Evolutionary conservation across 2,888 invertebrate species (phyloP).

Genomic region (Chrysolina americana): DNA sequence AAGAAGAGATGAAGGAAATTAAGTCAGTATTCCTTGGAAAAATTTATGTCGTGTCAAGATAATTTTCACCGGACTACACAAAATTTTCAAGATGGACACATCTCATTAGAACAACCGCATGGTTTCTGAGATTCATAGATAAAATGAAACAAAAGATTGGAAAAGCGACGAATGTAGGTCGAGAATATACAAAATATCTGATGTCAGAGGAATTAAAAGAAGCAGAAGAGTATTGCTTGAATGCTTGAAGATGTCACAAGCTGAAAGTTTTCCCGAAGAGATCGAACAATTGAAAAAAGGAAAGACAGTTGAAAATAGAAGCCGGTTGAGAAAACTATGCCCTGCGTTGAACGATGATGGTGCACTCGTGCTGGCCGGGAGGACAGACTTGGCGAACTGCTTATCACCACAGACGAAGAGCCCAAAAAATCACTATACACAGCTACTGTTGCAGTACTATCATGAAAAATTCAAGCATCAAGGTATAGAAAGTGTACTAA

Average conservation of each 20-base stretch:
- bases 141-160: neutral
- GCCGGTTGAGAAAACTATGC: neutral
- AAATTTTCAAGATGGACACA: neutral
- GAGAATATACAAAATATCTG: neutral
- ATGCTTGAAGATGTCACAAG: neutral
- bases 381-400: neutral
- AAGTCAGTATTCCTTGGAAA: neutral
- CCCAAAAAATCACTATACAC: neutral
- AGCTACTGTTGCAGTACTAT: neutral
- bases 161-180: neutral
- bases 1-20: too few species aligned
- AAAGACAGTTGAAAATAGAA: neutral
- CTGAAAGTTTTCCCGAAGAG: slow-evolving; percentile 3
- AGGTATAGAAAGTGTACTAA: slow-evolving; percentile 20
- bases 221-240: neutral
- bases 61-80: neutral
- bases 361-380: neutral
- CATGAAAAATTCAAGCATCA: neutral
- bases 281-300: neutral
- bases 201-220: neutral
- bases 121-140: neutral
- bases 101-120: neutral
- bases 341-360: neutral
- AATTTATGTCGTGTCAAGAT: neutral
- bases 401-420: neutral